Evolutionary conservation across 64 coral and sea anemone genomes (phyloP).

Genomic region (Actinia equina): DNA sequence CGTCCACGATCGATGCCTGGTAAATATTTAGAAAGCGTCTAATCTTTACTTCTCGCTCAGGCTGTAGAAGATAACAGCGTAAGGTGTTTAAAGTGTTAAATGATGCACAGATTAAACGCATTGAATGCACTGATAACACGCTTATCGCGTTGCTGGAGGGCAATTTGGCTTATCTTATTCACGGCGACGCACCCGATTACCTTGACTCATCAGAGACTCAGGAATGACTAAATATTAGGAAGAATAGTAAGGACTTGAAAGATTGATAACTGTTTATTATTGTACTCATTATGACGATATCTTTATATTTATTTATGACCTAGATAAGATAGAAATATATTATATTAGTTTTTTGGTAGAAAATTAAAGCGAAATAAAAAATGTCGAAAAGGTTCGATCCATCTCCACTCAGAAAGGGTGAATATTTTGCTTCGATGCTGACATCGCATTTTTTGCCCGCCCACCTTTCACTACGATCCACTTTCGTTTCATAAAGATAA

Average conservation of each 20-base stretch:
- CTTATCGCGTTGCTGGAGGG: background rate
- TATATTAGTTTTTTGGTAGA: background rate
- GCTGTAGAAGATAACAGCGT: background rate
- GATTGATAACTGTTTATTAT: background rate
- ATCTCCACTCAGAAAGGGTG: too few species aligned
- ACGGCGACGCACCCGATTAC: background rate
- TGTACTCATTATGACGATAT: background rate
- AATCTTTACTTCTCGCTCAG: background rate
- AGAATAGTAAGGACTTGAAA: background rate
- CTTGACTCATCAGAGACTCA: background rate
- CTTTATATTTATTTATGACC: background rate
- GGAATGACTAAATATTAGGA: background rate
- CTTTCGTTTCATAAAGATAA: too few species aligned
- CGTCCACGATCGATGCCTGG: background rate
- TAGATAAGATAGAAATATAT: background rate
- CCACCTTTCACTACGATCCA: too few species aligned
- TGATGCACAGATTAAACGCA: constrained; percentile 10
- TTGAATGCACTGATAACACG: constrained; percentile 1
- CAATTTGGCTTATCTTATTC: background rate
- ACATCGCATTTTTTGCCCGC: too few species aligned
- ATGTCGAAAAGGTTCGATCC: too few species aligned
- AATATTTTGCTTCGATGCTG: too few species aligned
- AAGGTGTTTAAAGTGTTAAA: background rate
- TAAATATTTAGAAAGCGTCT: background rate
- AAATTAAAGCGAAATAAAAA: too few species aligned